Evolutionary conservation across 2,113 vertebrate species (phyloP).

Genomic region (Sterrhoptilus dennistouni): DNA sequence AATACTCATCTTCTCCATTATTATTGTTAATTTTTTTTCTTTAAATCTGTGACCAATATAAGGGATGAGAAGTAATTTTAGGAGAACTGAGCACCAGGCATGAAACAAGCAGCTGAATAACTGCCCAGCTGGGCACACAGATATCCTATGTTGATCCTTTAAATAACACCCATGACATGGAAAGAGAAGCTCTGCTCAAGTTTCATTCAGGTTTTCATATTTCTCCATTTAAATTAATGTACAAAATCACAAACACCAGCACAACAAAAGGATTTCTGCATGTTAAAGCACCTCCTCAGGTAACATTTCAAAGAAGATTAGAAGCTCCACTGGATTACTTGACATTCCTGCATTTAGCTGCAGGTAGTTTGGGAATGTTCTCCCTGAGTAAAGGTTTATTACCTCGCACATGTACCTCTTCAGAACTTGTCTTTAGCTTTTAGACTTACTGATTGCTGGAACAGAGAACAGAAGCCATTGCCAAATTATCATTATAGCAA

Average conservation of each 20-base stretch:
- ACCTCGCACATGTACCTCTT: background rate
- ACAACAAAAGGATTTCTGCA: background rate
- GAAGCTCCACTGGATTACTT: background rate
- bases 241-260: background rate
- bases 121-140: background rate
- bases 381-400: background rate
- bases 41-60: background rate
- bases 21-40: fast-evolving
- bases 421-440: background rate
- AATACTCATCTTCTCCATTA: background rate
- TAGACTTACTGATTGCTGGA: background rate
- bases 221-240: background rate
- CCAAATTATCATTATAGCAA: background rate
- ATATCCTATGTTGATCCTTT: background rate
- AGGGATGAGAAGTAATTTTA: background rate
- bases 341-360: background rate
- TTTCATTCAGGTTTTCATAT: background rate
- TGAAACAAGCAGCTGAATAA: background rate
- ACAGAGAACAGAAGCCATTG: background rate
- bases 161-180: background rate
- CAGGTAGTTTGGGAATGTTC: background rate
- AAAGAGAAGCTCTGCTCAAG: background rate
- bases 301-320: background rate
- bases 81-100: background rate
- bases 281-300: background rate